These are phyloP conservation scores for Drosophila baimaii DNA, from an alignment of 1,140 invertebrate genomes.

Conservation along the genomic window DNA sequence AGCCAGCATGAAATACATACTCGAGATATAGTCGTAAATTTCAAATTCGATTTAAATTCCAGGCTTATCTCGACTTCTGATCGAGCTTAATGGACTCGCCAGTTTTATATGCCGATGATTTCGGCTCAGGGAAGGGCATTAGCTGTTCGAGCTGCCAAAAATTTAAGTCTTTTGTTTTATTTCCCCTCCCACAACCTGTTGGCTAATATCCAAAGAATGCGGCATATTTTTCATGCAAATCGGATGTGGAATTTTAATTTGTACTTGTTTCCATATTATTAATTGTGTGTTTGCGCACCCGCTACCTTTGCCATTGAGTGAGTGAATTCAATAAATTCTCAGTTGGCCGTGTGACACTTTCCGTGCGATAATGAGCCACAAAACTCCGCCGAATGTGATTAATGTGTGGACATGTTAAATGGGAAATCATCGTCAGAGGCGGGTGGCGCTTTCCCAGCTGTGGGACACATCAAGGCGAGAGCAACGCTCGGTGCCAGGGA, in stretches of 20 bases:
- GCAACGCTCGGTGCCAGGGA: conserved; percentile 31
- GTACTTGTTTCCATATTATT: conserved; percentile 26
- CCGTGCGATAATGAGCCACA: conserved; percentile 63
- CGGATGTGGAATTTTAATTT: conserved; percentile 25
- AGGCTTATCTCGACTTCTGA: conserved; percentile 2
- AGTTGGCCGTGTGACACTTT: conserved; percentile 69
- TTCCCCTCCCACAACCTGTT: conserved; percentile 32
- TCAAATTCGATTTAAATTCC: conserved; percentile 19
- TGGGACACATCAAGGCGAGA: conserved; percentile 51
- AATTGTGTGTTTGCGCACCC: conserved; percentile 19
- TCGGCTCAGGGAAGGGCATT: conserved; percentile 10
- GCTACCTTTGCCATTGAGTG: conserved; percentile 31
- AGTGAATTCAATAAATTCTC: conserved; percentile 76
- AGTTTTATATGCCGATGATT: background rate
- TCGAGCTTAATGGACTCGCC: conserved; percentile 1
- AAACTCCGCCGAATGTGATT: conserved; percentile 69
- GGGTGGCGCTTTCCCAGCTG: conserved; percentile 27
- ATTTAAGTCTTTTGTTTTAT: conserved; percentile 26
- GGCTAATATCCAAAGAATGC: conserved; percentile 28
- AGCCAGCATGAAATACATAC: background rate
- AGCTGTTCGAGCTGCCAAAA: background rate
- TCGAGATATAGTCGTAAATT: conserved; percentile 25
- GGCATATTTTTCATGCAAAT: conserved; percentile 30
- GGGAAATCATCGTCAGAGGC: conserved; percentile 47
- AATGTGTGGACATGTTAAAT: conserved; percentile 64